Percentiles rank a stretch among this genome's conserved stretches.
phyloP scores from a whole-genome alignment of 1,140 invertebrate species.

The Apis florea region DNA sequence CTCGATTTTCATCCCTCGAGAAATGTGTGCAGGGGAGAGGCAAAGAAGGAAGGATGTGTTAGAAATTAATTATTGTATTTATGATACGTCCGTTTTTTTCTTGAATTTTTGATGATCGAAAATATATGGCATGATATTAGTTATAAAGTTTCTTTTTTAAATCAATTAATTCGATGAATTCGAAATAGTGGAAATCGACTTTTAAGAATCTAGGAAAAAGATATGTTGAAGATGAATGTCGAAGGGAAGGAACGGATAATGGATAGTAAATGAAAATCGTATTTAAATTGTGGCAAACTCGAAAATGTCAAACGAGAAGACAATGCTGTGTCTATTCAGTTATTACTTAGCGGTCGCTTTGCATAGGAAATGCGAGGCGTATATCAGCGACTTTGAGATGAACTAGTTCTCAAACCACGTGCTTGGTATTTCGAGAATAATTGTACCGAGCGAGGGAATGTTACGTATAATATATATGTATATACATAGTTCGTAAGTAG shows the following conservation, averaged over 20 bases:
- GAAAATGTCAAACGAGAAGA: background rate
- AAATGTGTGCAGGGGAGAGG: too few species aligned
- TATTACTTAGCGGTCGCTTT: slow-evolving; percentile 37
- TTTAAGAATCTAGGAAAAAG: background rate
- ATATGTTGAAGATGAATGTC: background rate
- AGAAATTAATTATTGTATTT: too few species aligned
- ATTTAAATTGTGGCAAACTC: background rate
- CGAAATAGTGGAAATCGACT: too few species aligned
- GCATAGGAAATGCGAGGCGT: slow-evolving; percentile 23
- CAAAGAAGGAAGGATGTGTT: background rate
- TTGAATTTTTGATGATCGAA: too few species aligned
- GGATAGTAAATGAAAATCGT: background rate
- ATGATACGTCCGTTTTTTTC: too few species aligned
- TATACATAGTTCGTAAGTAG: slow-evolving; percentile 50
- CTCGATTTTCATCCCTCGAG: background rate
- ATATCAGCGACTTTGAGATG: slow-evolving; percentile 37
- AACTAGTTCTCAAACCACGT: slow-evolving; percentile 35
- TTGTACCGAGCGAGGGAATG: slow-evolving; percentile 21
- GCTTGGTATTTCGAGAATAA: slow-evolving; percentile 37
- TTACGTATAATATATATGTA: background rate
- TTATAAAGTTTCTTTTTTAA: too few species aligned
- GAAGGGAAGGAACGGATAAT: background rate
- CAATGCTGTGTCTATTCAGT: background rate
- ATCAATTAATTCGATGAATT: too few species aligned
- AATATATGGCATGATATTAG: too few species aligned